Evolutionary conservation across 53 echinoderm and acorn worm species (phyloP), one percentile per base, ranked within the genome.

Genomic region (Echinometra lucunter): DNA sequence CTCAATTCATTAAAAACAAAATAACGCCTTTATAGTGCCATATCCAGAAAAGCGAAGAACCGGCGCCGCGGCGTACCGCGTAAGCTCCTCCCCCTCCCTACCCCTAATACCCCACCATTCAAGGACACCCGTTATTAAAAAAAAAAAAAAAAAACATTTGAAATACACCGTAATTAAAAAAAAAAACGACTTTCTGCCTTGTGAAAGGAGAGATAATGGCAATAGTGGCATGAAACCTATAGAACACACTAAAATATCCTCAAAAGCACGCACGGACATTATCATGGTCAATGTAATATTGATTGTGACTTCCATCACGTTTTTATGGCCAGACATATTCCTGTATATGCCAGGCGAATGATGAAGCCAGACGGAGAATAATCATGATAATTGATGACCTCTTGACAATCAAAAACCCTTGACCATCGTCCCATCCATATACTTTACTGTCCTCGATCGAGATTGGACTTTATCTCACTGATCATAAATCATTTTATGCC

Each of bases 401-500:
- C 72, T 16, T 72, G 72, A 72, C 72, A 72, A 35, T 35, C 32
- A 28, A 34, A 70, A 72, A 16, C 72, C 32, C 72, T 72, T 72
- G 35, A 72, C 72, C 72, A 72, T 12, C 13, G 34, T 35, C 72
- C 69, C 69, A 32, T 69, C 69, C 70, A 12, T 32, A 35, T 15
- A 72, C 35, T 72, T 72, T 72, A 72, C 72, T 72, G 15, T 35
- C 72, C 27, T 13, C 35, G 72, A 32, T 28, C 72, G 34, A 72
- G 35, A 32, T 32, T 70, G 34, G 32, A 70, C 34, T 70, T 70
- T 28, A 70, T 0, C 23, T 30, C 70, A 27, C 70, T 70, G 32
- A 34, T 30, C 32, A 70, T 70, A 70, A 70, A 70, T 70, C 70
- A 70, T 70, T 70, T 70, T 70, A 70, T 70, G n/a, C 70, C 70